A percentile compares a stretch with the other conserved stretches of the same genome.
phyloP scores from a whole-genome alignment of 2,113 vertebrate genomes.

The Apteryx owenii region DNA sequence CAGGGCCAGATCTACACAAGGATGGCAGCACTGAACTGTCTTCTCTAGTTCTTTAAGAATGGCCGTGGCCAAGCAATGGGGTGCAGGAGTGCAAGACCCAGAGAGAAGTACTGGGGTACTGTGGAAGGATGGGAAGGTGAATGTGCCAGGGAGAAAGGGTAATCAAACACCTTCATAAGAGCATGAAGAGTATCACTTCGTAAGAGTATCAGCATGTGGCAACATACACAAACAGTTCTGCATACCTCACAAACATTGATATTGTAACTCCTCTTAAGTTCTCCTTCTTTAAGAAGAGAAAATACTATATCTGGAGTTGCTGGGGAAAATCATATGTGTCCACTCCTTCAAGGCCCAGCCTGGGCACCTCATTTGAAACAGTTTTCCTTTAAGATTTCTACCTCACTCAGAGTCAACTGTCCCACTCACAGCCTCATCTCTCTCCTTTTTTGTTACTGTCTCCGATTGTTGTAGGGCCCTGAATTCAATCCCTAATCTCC shows the following conservation, averaged over 20 bases:
- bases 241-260: neutral
- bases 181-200: neutral
- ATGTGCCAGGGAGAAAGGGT: neutral
- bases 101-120: neutral
- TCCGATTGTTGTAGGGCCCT: neutral
- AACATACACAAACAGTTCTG: neutral
- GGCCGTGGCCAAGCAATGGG: neutral
- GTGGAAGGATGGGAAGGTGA: fast-evolving
- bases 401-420: neutral
- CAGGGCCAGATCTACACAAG: neutral
- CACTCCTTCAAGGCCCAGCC: neutral
- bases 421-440: neutral
- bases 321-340: neutral
- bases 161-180: neutral
- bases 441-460: neutral
- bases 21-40: neutral
- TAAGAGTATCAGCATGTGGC: neutral
- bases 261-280: neutral
- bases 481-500: neutral
- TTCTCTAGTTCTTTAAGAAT: neutral
- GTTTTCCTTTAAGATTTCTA: neutral
- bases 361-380: neutral
- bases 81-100: neutral
- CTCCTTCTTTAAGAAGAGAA: neutral
- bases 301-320: neutral